A percentile compares a stretch with the other conserved stretches of the same genome.
These are phyloP conservation scores for Hemicordylus capensis DNA, from an alignment of 2,113 vertebrate species.

Conservation along the genomic window DNA sequence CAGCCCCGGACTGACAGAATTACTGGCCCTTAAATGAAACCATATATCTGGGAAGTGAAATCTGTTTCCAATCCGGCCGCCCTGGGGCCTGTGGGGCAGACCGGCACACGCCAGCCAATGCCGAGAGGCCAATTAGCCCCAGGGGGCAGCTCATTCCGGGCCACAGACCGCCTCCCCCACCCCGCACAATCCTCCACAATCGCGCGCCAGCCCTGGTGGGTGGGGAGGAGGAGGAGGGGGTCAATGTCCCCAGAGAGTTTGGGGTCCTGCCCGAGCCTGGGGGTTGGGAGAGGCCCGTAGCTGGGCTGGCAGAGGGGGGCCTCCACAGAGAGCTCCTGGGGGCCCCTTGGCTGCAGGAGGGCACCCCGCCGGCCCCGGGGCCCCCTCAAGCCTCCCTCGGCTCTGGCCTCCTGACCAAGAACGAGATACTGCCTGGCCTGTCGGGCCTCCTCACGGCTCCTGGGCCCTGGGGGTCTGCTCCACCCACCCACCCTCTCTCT, in stretches of 20 bases:
- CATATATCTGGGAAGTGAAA: constrained; percentile 82
- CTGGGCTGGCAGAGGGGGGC: not conserved
- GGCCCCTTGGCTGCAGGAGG: not conserved
- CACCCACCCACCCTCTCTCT: not conserved
- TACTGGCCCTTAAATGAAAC: constrained; percentile 82
- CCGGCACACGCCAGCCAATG: constrained; percentile 59
- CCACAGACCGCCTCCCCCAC: constrained; percentile 15
- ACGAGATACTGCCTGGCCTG: not conserved
- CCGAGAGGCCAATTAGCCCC: constrained; percentile 61
- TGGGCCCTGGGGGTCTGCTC: not conserved
- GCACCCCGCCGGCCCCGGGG: too few species aligned
- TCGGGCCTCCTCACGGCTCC: too few species aligned
- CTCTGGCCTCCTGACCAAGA: not conserved
- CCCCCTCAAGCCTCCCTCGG: not conserved
- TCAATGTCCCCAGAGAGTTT: not conserved
- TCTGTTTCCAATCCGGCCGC: constrained; percentile 69
- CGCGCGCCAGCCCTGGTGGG: fast-evolving
- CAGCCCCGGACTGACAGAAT: constrained; percentile 81
- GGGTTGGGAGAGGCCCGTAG: not conserved
- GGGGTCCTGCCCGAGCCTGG: not conserved
- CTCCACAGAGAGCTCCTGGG: too few species aligned
- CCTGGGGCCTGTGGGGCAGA: constrained; percentile 60
- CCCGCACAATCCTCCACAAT: fast-evolving
- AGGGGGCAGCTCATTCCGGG: not conserved
- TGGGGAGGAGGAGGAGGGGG: not conserved